phyloP scores from a whole-genome alignment of 2,888 invertebrate species.

The Dasypogon diadema region DNA sequence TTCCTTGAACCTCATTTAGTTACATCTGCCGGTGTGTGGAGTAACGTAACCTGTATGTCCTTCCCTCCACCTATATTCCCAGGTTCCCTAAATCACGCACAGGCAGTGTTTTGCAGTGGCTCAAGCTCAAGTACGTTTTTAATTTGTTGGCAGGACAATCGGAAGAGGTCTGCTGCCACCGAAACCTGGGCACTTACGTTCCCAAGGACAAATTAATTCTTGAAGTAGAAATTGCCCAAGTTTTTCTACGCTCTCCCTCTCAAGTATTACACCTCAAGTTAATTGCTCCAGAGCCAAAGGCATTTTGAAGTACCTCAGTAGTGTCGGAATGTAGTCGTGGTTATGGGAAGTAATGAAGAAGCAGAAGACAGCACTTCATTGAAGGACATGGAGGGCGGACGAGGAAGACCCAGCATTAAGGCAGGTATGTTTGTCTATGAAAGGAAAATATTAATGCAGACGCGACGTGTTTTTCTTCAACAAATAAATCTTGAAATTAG shows the following conservation, averaged over 20 bases:
- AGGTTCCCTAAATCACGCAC: slow-evolving; percentile 24
- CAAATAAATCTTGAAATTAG: no score
- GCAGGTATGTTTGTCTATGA: background rate
- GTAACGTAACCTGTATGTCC: slow-evolving; percentile 9
- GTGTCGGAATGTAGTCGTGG: background rate
- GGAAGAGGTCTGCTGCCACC: background rate
- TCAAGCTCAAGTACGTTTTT: slow-evolving; percentile 28
- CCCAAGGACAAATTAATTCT: slow-evolving; percentile 41
- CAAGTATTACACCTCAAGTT: slow-evolving; percentile 66
- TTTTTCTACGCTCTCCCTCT: slow-evolving; percentile 8
- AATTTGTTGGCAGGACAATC: slow-evolving; percentile 33
- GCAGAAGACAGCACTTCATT: background rate
- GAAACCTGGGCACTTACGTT: background rate
- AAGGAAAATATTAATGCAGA: background rate
- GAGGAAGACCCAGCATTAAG: background rate
- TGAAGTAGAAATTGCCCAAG: slow-evolving; percentile 12
- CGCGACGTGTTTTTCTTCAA: background rate
- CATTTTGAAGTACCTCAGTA: slow-evolving; percentile 60
- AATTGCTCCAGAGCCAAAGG: slow-evolving; percentile 67
- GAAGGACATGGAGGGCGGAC: no score
- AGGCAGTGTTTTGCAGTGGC: background rate
- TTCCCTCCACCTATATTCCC: background rate
- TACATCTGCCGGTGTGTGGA: slow-evolving; percentile 24
- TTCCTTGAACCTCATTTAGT: slow-evolving; percentile 49
- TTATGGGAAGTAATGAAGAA: background rate